These are phyloP conservation scores for Tiliacea citrago DNA, from an alignment of 2,888 invertebrate species.

Conservation along the genomic window DNA sequence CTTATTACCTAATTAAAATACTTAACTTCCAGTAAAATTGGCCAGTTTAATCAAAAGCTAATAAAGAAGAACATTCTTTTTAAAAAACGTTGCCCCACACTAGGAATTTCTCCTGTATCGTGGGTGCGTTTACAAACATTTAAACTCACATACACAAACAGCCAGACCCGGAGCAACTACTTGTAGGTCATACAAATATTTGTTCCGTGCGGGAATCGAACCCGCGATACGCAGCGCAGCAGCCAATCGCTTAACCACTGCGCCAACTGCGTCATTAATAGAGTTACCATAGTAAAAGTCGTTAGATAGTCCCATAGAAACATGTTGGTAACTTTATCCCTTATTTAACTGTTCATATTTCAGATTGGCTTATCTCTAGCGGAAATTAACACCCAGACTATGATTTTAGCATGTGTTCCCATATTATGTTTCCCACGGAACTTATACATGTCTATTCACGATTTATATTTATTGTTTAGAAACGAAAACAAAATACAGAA, in stretches of 20 bases:
- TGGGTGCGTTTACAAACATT: too few species aligned
- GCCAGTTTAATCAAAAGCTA: slow-evolving; percentile 18
- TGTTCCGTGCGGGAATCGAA: too few species aligned
- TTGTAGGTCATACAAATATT: too few species aligned
- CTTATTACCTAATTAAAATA: too few species aligned
- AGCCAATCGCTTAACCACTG: too few species aligned
- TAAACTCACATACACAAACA: too few species aligned
- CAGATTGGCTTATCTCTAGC: slow-evolving; percentile 55
- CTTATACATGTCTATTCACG: slow-evolving; percentile 6
- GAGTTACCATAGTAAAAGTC: slow-evolving; percentile 27
- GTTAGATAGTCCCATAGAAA: slow-evolving; percentile 15
- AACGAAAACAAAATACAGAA: not conserved
- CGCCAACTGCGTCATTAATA: too few species aligned
- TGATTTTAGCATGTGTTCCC: slow-evolving; percentile 56
- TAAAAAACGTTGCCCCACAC: too few species aligned
- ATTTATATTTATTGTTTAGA: not conserved
- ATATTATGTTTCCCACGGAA: slow-evolving; percentile 56
- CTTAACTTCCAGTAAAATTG: too few species aligned
- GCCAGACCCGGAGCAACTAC: too few species aligned
- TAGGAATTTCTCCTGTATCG: too few species aligned
- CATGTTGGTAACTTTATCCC: slow-evolving; percentile 53
- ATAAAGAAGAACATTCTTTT: slow-evolving; percentile 5
- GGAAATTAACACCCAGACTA: slow-evolving; percentile 58
- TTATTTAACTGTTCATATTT: slow-evolving; percentile 48
- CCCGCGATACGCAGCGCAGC: too few species aligned